A percentile compares a stretch with the other conserved stretches of the same genome.
These are phyloP conservation scores for Drosophila setosimentum DNA, from an alignment of 2,888 invertebrate genomes.

Conservation along the genomic window DNA sequence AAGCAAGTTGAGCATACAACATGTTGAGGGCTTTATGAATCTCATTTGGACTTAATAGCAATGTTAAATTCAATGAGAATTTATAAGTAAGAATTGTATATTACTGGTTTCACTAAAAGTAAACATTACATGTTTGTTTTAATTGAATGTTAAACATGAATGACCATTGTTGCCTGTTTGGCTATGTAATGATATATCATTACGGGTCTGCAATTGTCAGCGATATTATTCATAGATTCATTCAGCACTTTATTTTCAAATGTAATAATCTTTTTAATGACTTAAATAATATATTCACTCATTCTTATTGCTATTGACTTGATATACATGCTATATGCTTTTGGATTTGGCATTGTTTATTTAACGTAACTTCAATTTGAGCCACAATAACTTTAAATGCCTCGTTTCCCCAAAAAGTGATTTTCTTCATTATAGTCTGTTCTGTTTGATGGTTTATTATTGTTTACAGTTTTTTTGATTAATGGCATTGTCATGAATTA, in stretches of 20 bases:
- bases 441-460: constrained; percentile 29
- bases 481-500: constrained; percentile 71
- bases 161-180: background rate
- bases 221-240: background rate
- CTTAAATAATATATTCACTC: background rate
- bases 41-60: background rate
- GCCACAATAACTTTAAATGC: background rate
- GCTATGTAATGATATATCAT: background rate
- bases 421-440: constrained; percentile 11
- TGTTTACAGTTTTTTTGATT: constrained; percentile 60
- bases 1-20: background rate
- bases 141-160: constrained; percentile 3
- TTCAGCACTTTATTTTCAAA: background rate
- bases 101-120: background rate
- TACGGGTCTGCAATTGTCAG: background rate
- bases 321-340: background rate
- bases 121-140: background rate
- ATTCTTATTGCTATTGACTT: background rate
- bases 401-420: background rate
- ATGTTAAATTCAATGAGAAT: background rate
- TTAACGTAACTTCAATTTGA: background rate
- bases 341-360: background rate
- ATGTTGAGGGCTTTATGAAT: background rate
- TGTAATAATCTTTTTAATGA: background rate
- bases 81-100: background rate